These are phyloP conservation scores for Xiphophorus couchianus DNA, from an alignment of 2,113 vertebrate genomes.

Conservation along the genomic window DNA sequence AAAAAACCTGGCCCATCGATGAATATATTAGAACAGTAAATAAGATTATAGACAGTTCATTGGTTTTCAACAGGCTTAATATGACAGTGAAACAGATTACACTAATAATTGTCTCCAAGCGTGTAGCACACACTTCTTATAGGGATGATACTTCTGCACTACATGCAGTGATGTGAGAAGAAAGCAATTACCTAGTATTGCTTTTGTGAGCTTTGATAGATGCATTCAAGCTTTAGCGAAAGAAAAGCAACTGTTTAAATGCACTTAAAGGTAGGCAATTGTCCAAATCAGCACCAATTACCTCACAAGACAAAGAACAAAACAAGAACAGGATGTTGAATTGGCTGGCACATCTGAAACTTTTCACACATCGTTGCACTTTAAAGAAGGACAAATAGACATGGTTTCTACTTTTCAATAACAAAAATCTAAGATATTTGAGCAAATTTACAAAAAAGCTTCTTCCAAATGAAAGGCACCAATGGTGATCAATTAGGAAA, in stretches of 20 bases:
- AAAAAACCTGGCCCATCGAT: constrained; percentile 12
- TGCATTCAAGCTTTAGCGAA: neutral
- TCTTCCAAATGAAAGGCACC: too few species aligned
- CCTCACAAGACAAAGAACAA: too few species aligned
- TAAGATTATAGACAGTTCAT: constrained; percentile 31
- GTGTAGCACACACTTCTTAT: constrained; percentile 7
- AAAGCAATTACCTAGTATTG: neutral
- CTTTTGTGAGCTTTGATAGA: neutral
- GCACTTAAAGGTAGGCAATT: neutral
- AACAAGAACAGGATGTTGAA: too few species aligned
- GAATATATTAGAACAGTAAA: constrained; percentile 24
- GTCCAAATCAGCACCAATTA: too few species aligned
- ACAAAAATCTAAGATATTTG: too few species aligned
- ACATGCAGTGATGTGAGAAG: neutral
- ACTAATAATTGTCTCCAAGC: constrained; percentile 12
- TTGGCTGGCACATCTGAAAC: too few species aligned
- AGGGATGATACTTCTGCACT: neutral
- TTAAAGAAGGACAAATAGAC: too few species aligned
- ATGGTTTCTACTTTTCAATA: too few species aligned
- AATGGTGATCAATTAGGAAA: too few species aligned
- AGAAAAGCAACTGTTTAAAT: constrained; percentile 11
- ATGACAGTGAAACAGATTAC: constrained; percentile 31
- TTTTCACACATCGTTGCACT: too few species aligned
- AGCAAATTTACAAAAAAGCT: too few species aligned
- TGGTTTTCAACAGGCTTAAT: constrained; percentile 29